Percentiles rank a stretch among this genome's conserved stretches.
Conservation (phyloP, 1,140 invertebrate genomes). For the Philotrypesis tridentata region DNA sequence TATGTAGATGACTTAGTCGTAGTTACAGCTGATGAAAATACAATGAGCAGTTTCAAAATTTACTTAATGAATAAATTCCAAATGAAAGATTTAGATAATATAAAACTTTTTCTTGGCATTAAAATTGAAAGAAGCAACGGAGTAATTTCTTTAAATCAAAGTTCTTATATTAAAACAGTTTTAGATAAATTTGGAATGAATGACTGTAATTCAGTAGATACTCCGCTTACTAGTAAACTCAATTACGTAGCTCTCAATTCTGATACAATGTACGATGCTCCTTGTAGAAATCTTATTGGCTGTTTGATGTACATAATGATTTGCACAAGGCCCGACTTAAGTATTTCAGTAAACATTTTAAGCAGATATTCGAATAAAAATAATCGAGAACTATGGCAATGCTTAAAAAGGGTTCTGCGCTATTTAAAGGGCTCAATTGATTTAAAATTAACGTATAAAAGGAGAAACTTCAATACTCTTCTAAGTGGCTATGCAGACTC, state of each 20-base stretch:
- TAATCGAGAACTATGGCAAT: slow-evolving; percentile 36
- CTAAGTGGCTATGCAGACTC: slow-evolving; percentile 61
- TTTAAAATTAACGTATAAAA: slow-evolving; percentile 26
- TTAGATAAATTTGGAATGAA: slow-evolving; percentile 44
- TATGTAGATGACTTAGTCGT: slow-evolving; percentile 50
- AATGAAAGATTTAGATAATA: neutral
- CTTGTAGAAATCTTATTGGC: slow-evolving; percentile 10
- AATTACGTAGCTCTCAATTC: slow-evolving; percentile 39
- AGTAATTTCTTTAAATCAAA: no score
- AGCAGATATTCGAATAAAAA: slow-evolving; percentile 33
- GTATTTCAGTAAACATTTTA: slow-evolving; percentile 22
- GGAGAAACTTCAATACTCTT: slow-evolving; percentile 46
- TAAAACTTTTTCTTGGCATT: neutral
- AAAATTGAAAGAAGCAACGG: no score
- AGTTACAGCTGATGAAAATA: neutral
- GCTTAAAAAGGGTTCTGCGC: slow-evolving; percentile 15
- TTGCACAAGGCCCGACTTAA: slow-evolving; percentile 33
- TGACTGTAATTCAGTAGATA: slow-evolving; percentile 37
- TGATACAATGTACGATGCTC: slow-evolving; percentile 27
- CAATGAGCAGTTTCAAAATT: neutral
- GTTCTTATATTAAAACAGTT: slow-evolving; percentile 48
- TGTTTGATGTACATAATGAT: slow-evolving; percentile 35
- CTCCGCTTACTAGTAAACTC: slow-evolving; percentile 33
- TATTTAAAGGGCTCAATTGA: slow-evolving; percentile 32
- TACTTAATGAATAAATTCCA: slow-evolving; percentile 47